These are phyloP conservation scores for Bubo blakistoni DNA, from an alignment of 2,113 vertebrate species.

Conservation along the genomic window DNA sequence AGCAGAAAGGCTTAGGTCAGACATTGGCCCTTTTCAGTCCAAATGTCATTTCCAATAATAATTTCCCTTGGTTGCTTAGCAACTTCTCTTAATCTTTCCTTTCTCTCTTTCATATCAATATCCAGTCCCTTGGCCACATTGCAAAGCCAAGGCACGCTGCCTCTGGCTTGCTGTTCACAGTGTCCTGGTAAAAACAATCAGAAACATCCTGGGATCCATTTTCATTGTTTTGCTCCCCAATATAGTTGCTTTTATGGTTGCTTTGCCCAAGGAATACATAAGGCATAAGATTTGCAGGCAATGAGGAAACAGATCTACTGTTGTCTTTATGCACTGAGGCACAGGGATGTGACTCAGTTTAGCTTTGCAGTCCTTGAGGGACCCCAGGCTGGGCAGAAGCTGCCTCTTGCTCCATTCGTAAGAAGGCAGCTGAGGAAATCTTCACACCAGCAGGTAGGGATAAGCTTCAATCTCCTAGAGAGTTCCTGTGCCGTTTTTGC, in stretches of 20 bases:
- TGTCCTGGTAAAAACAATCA: neutral
- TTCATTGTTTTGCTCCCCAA: neutral
- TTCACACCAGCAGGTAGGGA: neutral
- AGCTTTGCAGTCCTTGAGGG: neutral
- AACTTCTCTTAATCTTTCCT: conserved; percentile 31
- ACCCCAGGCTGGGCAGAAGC: neutral
- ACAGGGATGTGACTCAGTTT: neutral
- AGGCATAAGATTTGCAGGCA: neutral
- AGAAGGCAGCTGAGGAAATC: neutral
- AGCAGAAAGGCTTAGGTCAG: conserved; percentile 9
- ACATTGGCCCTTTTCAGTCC: neutral
- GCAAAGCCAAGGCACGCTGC: neutral
- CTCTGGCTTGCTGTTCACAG: neutral
- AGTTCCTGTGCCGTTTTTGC: neutral
- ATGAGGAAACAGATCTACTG: neutral
- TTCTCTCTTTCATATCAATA: neutral
- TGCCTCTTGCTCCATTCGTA: neutral
- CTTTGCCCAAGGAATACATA: neutral
- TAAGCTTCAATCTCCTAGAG: neutral
- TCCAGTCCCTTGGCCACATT: neutral
- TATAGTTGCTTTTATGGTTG: neutral
- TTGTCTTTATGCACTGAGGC: neutral
- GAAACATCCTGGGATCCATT: neutral
- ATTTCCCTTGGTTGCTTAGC: conserved; percentile 28
- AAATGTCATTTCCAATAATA: conserved; percentile 35